A percentile compares a stretch with the other conserved stretches of the same genome.
These are phyloP conservation scores for Caenorhabditis tropicalis DNA, from an alignment of 1,140 invertebrate genomes.

Conservation along the genomic window DNA sequence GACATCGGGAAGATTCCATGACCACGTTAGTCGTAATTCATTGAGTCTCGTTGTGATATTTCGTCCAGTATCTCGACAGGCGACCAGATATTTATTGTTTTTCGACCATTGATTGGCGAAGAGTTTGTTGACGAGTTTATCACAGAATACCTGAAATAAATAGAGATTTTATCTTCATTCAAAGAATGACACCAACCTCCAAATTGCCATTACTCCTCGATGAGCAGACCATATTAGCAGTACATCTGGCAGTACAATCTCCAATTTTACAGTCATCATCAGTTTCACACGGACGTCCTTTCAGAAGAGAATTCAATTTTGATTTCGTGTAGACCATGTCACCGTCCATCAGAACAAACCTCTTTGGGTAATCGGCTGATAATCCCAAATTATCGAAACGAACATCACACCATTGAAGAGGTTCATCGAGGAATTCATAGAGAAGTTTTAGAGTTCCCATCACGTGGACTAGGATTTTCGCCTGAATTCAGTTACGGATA, in stretches of 20 bases:
- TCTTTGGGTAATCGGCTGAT: slow-evolving; percentile 71
- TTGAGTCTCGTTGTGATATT: slow-evolving; percentile 65
- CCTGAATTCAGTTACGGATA: no score
- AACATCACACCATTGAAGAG: slow-evolving; percentile 72
- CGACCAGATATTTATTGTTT: slow-evolving; percentile 68
- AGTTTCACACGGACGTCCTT: slow-evolving; percentile 55
- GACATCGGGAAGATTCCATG: slow-evolving; percentile 68
- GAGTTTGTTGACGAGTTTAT: slow-evolving; percentile 66
- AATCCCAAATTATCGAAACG: slow-evolving; percentile 71
- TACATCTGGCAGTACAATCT: slow-evolving; percentile 62
- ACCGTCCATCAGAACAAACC: slow-evolving; percentile 71
- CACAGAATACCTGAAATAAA: slow-evolving; percentile 67
- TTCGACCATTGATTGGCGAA: slow-evolving; percentile 71
- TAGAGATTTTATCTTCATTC: no score
- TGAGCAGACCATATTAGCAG: slow-evolving; percentile 61
- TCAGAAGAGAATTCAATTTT: slow-evolving; percentile 61
- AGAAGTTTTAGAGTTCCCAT: slow-evolving; percentile 72
- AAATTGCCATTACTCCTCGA: slow-evolving; percentile 66
- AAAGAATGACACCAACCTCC: slow-evolving; percentile 62
- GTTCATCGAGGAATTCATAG: slow-evolving; percentile 71
- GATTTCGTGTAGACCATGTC: slow-evolving; percentile 70
- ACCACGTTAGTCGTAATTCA: slow-evolving; percentile 68
- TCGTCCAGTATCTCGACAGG: slow-evolving; percentile 63
- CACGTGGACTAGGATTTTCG: slow-evolving; percentile 70
- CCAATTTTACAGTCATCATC: slow-evolving; percentile 66